A percentile compares a stretch with the other conserved stretches of the same genome.
These are phyloP conservation scores for Urocitellus parryii DNA, from an alignment of 2,113 vertebrate species.

Conservation along the genomic window DNA sequence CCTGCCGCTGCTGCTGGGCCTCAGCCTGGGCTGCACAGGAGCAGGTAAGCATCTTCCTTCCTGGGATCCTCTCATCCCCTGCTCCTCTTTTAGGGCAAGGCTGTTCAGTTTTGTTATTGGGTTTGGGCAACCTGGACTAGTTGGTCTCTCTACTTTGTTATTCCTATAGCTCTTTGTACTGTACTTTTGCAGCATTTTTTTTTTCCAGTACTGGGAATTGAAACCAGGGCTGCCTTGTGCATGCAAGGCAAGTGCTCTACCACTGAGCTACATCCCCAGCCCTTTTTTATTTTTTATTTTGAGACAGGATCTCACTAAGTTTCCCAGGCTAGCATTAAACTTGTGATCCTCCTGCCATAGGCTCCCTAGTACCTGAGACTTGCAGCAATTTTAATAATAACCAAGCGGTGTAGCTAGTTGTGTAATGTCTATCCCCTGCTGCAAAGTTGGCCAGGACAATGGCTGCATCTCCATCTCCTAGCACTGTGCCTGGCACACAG, in stretches of 20 bases:
- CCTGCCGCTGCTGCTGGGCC: constrained; percentile 64
- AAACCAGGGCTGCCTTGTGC: background rate
- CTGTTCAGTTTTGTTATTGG: background rate
- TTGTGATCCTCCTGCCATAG: background rate
- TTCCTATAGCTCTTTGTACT: background rate
- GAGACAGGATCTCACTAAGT: background rate
- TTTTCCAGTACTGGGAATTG: background rate
- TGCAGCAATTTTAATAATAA: background rate
- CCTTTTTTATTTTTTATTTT: background rate
- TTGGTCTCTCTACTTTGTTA: background rate
- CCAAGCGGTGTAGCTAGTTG: background rate
- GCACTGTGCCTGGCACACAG: background rate
- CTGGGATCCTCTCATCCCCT: background rate
- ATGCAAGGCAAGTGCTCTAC: background rate
- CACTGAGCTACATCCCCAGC: background rate
- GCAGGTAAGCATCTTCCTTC: constrained; percentile 68
- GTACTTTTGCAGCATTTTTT: background rate
- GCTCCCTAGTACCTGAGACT: background rate
- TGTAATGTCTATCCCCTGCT: background rate
- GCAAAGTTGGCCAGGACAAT: background rate
- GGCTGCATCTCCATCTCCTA: background rate
- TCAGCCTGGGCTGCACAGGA: constrained; percentile 60
- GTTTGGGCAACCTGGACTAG: background rate
- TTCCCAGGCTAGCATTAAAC: background rate
- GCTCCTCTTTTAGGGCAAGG: background rate